Base-by-base conservation (phyloP, 2,888 invertebrate genomes). In the Eutolmus rufibarbis region DNA sequence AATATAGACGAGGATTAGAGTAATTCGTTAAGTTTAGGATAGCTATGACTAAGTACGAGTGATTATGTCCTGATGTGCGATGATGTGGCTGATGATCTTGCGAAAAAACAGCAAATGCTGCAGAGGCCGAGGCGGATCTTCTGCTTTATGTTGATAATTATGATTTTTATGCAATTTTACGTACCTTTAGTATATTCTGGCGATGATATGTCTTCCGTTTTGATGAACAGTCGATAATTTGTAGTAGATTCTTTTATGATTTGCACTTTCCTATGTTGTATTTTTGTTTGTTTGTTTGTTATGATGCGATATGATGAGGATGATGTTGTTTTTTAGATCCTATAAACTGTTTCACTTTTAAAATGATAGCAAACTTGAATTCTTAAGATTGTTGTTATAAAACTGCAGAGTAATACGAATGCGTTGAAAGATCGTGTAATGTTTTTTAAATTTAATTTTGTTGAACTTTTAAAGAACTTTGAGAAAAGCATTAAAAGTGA, bases 191-290 rank as follows among this genome's bases (percentile, higher is more conserved):
- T 66, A 28, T 66, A 19, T 66, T 66, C 66, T 14, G 66, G 66
- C n/a, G 57, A 57, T 82, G 82, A 82, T 82, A 82, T 82, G 82
- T 82, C 19, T 34, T 16, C 82, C 7, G 19, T 57, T 37, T 79
- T 79, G 51, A 79, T 79, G 79, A 46, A 79, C 46, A 16, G 31
- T 76, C 16, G 23, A 43, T 46, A 1, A 51, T 5, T 46, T 79
- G 31, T 79, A 14, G 51, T 23, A 56, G 43, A 43, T 78, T 79
- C 12, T 19, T 78, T 78, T 8, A 34, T 66, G 40, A 82, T 82
- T 82, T 82, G 82, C 56, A 82, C 82, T 82, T 28, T 14, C 5
- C 12, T 66, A 9, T 66, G 51, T 28, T 66, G 66, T 66, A 19
- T 9, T 66, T 66, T 23, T 46, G 43, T 66, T 14, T 66, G 23